Conservation (phyloP, 2,113 vertebrate species). For the Nothocercus nigrocapillus region DNA sequence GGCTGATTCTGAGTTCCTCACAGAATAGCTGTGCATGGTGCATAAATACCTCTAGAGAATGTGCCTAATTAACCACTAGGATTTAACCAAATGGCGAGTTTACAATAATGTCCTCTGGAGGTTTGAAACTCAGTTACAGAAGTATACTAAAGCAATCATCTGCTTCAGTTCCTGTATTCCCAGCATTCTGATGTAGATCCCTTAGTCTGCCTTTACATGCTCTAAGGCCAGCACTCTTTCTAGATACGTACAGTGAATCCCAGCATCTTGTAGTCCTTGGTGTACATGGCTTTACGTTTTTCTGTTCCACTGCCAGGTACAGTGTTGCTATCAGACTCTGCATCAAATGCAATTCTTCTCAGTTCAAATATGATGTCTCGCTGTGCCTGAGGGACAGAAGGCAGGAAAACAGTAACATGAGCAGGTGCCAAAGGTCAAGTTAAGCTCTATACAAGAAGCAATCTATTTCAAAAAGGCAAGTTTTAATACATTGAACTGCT, state of each 20-base stretch:
- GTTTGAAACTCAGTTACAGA: not conserved
- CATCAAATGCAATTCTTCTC: conserved; percentile 95
- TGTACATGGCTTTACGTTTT: conserved; percentile 96
- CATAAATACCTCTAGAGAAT: not conserved
- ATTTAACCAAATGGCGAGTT: not conserved
- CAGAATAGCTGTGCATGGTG: not conserved
- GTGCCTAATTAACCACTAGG: not conserved
- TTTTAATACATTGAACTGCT: not conserved
- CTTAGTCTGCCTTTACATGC: not conserved
- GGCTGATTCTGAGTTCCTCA: not conserved
- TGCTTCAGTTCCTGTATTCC: not conserved
- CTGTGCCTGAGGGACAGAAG: conserved; percentile 82
- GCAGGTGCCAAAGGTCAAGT: not conserved
- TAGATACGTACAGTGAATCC: conserved; percentile 90
- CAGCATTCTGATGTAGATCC: not conserved
- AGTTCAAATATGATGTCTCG: conserved; percentile 96
- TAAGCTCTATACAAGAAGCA: not conserved
- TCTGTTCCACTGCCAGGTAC: conserved; percentile 84
- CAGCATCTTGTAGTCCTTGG: conserved; percentile 98
- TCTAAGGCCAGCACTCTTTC: not conserved
- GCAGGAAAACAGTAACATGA: not conserved
- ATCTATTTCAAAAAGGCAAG: not conserved
- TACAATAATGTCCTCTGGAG: not conserved
- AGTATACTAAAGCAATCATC: not conserved
- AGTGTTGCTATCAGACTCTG: conserved; percentile 87